Conservation (phyloP, 1,140 invertebrate genomes). For the Lysiphlebus fabarum region DNA sequence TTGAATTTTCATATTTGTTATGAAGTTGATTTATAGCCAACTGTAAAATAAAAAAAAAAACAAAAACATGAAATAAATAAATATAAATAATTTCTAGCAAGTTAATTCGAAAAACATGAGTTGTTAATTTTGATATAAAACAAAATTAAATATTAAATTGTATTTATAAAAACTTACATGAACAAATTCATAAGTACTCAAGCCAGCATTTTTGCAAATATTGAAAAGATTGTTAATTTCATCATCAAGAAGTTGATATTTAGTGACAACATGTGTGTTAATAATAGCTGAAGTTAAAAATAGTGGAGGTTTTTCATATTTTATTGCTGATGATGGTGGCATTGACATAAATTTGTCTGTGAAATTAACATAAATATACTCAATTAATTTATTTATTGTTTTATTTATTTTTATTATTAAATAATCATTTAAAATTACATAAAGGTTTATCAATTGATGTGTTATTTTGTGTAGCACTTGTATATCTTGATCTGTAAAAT, state of each 20-base stretch:
- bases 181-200: not conserved
- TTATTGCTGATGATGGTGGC: slow-evolving; percentile 36
- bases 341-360: slow-evolving; percentile 44
- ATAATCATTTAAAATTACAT: too few relatives aligned
- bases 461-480: slow-evolving; percentile 42
- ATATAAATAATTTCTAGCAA: too few relatives aligned
- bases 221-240: slow-evolving; percentile 11
- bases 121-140: slow-evolving; percentile 36
- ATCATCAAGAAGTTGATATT: too few relatives aligned
- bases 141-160: too few relatives aligned
- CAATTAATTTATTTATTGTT: too few relatives aligned
- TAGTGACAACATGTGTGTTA: too few relatives aligned
- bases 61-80: not conserved
- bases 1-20: slow-evolving; percentile 25
- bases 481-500: slow-evolving; percentile 46
- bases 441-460: too few relatives aligned
- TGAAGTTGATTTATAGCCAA: slow-evolving; percentile 21
- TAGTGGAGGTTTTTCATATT: slow-evolving; percentile 32
- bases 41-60: slow-evolving; percentile 13
- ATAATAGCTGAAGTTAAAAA: not conserved
- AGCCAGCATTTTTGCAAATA: slow-evolving; percentile 30
- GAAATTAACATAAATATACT: too few relatives aligned
- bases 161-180: too few relatives aligned
- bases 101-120: slow-evolving; percentile 31
- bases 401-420: too few relatives aligned